Percentiles rank a stretch among this genome's conserved stretches.
phyloP scores from a whole-genome alignment of 2,797 vertebrate genomes.

The Takifugu rubripes region DNA sequence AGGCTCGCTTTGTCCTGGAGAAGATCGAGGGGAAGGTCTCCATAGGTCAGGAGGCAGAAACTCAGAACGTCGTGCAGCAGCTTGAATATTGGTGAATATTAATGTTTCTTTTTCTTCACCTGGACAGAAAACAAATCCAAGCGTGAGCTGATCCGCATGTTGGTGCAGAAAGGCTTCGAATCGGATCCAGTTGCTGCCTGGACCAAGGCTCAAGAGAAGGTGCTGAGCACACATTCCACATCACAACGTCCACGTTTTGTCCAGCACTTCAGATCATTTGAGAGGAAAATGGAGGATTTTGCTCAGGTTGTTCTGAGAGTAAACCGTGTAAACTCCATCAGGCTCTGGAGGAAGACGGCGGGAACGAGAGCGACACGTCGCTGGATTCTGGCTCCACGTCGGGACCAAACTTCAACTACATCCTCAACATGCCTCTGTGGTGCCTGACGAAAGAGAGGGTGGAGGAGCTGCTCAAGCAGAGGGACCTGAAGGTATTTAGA shows the following conservation, averaged over 20 bases:
- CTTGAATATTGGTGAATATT: not conserved
- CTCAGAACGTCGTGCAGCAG: not conserved
- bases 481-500: conserved; percentile 86
- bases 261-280: not conserved
- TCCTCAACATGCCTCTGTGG: conserved; percentile 98
- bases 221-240: conserved; percentile 25
- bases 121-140: conserved; percentile 93
- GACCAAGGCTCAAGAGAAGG: conserved; percentile 87
- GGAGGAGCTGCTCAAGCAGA: conserved; percentile 92
- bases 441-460: conserved; percentile 97
- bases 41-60: conserved; percentile 78
- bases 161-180: conserved; percentile 94
- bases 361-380: conserved; percentile 85
- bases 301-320: not conserved
- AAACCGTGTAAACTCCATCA: not conserved
- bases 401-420: conserved; percentile 97
- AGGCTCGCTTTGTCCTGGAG: conserved; percentile 95
- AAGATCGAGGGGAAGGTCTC: conserved; percentile 96
- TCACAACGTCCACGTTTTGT: too few species aligned
- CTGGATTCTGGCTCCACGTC: conserved; percentile 84
- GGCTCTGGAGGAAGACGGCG: conserved; percentile 84
- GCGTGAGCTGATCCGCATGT: conserved; percentile 92
- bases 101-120: not conserved
- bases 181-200: conserved; percentile 94
- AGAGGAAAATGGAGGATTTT: too few species aligned